Conservation (phyloP, 2,797 vertebrate genomes). For the Melopsittacus undulatus region DNA sequence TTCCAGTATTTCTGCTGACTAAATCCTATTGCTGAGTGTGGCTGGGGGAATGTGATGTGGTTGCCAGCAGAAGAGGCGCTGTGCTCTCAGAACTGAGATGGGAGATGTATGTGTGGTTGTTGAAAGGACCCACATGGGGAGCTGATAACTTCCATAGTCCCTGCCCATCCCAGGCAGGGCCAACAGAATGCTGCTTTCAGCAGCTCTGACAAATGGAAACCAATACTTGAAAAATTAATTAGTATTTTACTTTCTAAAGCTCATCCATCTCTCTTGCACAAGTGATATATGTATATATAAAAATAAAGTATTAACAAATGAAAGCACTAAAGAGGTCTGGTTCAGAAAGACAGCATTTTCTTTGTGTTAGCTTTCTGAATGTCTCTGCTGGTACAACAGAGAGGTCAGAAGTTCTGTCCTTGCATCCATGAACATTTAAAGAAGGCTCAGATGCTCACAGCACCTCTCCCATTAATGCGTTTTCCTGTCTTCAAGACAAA, state of each 20-base stretch:
- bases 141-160: background rate
- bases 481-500: background rate
- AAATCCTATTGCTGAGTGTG: background rate
- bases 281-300: background rate
- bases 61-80: background rate
- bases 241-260: background rate
- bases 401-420: background rate
- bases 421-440: background rate
- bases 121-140: background rate
- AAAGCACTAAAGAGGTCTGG: background rate
- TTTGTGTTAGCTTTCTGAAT: background rate
- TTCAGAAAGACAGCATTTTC: background rate
- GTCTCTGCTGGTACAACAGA: background rate
- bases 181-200: rapidly evolving
- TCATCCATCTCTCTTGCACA: background rate
- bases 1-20: background rate
- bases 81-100: background rate
- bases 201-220: background rate
- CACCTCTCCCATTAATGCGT: background rate
- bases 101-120: background rate
- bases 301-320: background rate
- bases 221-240: background rate
- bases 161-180: background rate
- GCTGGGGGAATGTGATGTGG: background rate
- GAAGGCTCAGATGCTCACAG: background rate